Conservation (phyloP, 2,888 invertebrate species). For the Thelaira solivaga region DNA sequence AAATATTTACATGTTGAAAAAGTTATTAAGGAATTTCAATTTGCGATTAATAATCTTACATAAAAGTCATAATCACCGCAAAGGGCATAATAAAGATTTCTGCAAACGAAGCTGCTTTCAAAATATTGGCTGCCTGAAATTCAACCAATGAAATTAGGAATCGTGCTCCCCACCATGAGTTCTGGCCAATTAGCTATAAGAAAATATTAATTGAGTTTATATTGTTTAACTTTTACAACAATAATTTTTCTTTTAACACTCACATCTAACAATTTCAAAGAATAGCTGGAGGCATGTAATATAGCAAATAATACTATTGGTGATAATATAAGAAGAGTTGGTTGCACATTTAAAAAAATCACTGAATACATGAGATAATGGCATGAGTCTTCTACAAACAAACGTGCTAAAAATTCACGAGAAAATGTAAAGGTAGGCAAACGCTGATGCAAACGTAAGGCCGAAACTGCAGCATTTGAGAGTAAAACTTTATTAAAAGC, state of each 20-base stretch:
- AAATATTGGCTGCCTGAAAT: constrained; percentile 92
- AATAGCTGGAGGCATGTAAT: constrained; percentile 94
- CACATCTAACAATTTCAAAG: constrained; percentile 92
- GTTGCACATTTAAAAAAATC: constrained; percentile 93
- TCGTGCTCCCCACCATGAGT: constrained; percentile 92
- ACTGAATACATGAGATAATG: constrained; percentile 97
- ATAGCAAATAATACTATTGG: constrained; percentile 95
- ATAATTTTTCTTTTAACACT: constrained; percentile 80
- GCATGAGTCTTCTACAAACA: constrained; percentile 94
- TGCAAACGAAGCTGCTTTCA: constrained; percentile 92
- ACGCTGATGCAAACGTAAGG: constrained; percentile 95
- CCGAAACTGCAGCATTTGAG: constrained; percentile 96
- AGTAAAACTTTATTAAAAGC: constrained; percentile 94
- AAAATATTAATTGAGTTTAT: background rate
- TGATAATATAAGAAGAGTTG: constrained; percentile 91
- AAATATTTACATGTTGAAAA: background rate
- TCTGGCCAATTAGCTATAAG: constrained; percentile 91
- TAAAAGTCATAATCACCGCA: constrained; percentile 86
- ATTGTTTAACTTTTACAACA: background rate
- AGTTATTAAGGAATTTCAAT: background rate
- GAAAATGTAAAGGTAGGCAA: constrained; percentile 90
- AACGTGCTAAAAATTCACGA: constrained; percentile 87
- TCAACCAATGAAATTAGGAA: constrained; percentile 92
- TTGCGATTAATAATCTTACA: constrained; percentile 82
- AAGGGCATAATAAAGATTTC: constrained; percentile 96